Evolutionary conservation across 2,888 invertebrate genomes (phyloP).

Genomic region (Dione juno): DNA sequence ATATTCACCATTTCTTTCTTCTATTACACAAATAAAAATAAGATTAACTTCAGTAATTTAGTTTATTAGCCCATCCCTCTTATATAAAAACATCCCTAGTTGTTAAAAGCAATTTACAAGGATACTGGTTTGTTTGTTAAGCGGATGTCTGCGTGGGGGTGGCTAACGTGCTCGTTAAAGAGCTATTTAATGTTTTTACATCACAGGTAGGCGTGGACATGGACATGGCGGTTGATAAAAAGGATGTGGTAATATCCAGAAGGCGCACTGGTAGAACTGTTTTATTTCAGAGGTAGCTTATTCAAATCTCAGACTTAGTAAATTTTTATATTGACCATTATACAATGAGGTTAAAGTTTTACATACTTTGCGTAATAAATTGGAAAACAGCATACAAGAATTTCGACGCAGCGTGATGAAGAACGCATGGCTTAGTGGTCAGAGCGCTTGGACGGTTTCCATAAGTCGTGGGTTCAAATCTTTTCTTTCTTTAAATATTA

Average conservation of each 20-base stretch:
- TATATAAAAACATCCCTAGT: conserved; percentile 4
- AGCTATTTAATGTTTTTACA: conserved; percentile 13
- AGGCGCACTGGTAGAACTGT: not conserved
- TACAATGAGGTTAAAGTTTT: too few species aligned
- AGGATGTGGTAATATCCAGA: not conserved
- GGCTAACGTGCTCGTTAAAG: conserved; percentile 17
- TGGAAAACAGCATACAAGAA: too few species aligned
- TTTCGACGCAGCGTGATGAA: too few species aligned
- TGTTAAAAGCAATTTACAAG: conserved; percentile 26
- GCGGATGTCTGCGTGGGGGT: conserved; percentile 13
- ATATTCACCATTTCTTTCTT: too few species aligned
- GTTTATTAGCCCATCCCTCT: not conserved
- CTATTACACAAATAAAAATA: not conserved
- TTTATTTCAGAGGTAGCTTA: not conserved
- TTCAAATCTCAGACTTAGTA: not conserved
- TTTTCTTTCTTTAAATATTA: too few species aligned
- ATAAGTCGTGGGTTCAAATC: too few species aligned
- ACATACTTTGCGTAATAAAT: too few species aligned
- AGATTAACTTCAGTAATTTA: not conserved
- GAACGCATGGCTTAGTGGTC: too few species aligned
- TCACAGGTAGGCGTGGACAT: conserved; percentile 7
- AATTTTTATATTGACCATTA: too few species aligned
- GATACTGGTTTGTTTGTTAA: conserved; percentile 30
- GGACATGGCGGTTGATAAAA: not conserved
- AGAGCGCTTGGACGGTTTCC: too few species aligned